Base-by-base conservation (phyloP, 1,140 invertebrate species). In the Mactra quadrangularis region DNA sequence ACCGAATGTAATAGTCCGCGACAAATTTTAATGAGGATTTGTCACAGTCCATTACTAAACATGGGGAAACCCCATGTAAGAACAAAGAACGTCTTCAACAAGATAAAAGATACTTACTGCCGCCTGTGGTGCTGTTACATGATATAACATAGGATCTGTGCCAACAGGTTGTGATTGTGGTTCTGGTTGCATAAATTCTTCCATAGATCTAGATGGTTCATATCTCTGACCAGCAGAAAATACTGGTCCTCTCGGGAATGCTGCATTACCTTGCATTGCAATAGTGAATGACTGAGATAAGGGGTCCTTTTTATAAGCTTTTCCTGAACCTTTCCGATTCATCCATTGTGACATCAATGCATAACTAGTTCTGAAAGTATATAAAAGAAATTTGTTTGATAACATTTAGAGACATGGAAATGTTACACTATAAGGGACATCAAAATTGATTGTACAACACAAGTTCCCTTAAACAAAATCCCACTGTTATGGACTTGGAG, bases 321-420 rank as follows among this genome's bases (percentile, higher is more conserved):
- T 35, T 1, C 33, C 70, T 11, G 79, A 74, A 27, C 68, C 71
- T 29, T 74, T 74, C 38, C 71, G 27, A 70, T 75, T 74, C 79
- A 82, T 74, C 79, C 79, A 82, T 55, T 82, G 79, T 64, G 79
- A 82, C 79, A 82, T 82, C 29, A 82, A 45, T 13, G 79, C 25
- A 66, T 82, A 82, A 55, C 79, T 82, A 3, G 79, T 82, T n/a
- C 79, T 82, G 31, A 6, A 53, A 68, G n/a, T 7, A 41, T 41
- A 41, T 41, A 41, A 41, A 41, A 7, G n/a, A n/a, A n/a, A n/a
- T n/a, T n/a, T n/a, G n/a, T n/a, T n/a, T n/a, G n/a, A n/a, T n/a
- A n/a, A n/a, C n/a, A n/a, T n/a, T n/a, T n/a, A n/a, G n/a, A n/a
- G n/a, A n/a, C n/a, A n/a, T n/a, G n/a, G n/a, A n/a, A n/a, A n/a